These are phyloP conservation scores for Eulemur rufifrons DNA, from an alignment of 2,113 vertebrate species.

Conservation along the genomic window DNA sequence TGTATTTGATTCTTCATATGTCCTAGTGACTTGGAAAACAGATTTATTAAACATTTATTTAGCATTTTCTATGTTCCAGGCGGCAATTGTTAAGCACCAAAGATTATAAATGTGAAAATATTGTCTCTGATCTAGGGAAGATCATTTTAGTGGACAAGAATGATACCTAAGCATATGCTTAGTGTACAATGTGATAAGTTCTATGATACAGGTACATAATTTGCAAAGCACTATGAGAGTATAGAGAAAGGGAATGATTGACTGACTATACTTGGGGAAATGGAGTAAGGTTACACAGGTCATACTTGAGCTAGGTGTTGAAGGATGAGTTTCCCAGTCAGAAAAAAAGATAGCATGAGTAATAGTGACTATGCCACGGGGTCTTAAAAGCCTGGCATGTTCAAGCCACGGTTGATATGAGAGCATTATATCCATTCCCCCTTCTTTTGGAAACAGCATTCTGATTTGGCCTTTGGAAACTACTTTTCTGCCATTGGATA, in stretches of 20 bases:
- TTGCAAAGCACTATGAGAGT: background rate
- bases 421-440: background rate
- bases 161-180: background rate
- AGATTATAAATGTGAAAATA: slow-evolving; percentile 8
- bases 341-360: background rate
- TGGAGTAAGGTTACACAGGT: background rate
- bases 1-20: slow-evolving; percentile 16
- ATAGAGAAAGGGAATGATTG: background rate
- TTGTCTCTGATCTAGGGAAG: background rate
- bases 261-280: background rate
- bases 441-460: slow-evolving; percentile 7
- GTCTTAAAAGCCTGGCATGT: background rate
- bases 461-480: slow-evolving; percentile 27
- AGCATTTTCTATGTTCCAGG: background rate
- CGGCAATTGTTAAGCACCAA: background rate
- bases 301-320: slow-evolving; percentile 9
- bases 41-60: background rate
- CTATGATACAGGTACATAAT: background rate
- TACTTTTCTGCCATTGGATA: background rate
- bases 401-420: background rate
- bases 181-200: background rate
- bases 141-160: slow-evolving; percentile 7
- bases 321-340: slow-evolving; percentile 24
- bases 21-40: background rate
- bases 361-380: background rate